A percentile compares a stretch with the other conserved stretches of the same genome.
phyloP scores from a whole-genome alignment of 2,888 invertebrate species.

The Nephrotoma guestfalica region DNA sequence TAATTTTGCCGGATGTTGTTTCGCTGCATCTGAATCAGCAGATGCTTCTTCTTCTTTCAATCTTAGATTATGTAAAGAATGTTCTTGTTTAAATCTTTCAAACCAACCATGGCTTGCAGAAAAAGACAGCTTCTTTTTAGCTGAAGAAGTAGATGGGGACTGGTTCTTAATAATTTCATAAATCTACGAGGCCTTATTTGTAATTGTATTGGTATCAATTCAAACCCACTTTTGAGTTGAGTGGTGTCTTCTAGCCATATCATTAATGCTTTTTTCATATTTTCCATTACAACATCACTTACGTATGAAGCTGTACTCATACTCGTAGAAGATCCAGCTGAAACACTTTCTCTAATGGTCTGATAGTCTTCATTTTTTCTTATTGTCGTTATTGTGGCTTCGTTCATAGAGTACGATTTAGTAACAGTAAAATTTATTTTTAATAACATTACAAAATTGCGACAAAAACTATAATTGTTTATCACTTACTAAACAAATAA shows the following conservation, averaged over 20 bases:
- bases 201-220: background rate
- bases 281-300: conserved; percentile 1
- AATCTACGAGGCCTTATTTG: background rate
- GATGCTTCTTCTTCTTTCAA: background rate
- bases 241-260: too few relatives aligned
- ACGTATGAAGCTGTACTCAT: background rate
- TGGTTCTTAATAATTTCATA: background rate
- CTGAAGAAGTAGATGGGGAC: background rate
- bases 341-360: conserved; percentile 6
- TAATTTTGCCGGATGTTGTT: conserved; percentile 6
- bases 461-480: too few relatives aligned
- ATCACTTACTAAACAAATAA: too few relatives aligned
- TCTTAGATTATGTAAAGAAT: conserved; percentile 11
- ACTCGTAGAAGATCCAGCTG: conserved; percentile 1
- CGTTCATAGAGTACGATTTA: conserved; percentile 11
- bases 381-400: conserved; percentile 12
- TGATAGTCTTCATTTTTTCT: conserved; percentile 11
- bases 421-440: too few relatives aligned
- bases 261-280: conserved; percentile 5
- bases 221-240: too few relatives aligned
- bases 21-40: background rate
- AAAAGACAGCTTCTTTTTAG: too few relatives aligned
- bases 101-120: too few relatives aligned
- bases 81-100: conserved; percentile 12
- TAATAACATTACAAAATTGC: too few relatives aligned